phyloP scores from a whole-genome alignment of 2,113 vertebrate genomes.

The Seriola quinqueradiata region DNA sequence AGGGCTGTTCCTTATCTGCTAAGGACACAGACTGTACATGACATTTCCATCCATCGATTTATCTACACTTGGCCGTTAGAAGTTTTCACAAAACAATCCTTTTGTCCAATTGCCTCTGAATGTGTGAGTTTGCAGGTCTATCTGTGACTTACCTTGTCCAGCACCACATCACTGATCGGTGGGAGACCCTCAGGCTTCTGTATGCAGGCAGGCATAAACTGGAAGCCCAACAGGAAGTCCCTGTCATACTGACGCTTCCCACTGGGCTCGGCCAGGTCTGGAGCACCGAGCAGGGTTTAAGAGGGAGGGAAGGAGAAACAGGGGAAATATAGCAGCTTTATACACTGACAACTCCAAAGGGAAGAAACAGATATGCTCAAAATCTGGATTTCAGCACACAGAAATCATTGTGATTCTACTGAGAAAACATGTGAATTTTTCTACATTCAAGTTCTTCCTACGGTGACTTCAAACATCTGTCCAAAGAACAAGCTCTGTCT shows the following conservation, averaged over 20 bases:
- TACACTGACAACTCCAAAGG: neutral
- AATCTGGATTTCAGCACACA: neutral
- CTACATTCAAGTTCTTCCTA: neutral
- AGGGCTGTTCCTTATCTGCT: neutral
- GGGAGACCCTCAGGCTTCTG: slow-evolving; percentile 96
- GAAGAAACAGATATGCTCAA: neutral
- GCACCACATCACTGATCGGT: slow-evolving; percentile 96
- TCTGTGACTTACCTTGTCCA: slow-evolving; percentile 91
- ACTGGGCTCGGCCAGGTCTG: slow-evolving; percentile 83
- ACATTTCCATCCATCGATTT: neutral
- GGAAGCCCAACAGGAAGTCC: slow-evolving; percentile 93
- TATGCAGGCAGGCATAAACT: slow-evolving; percentile 94
- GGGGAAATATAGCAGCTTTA: neutral
- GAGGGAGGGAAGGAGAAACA: neutral
- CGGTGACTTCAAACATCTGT: neutral
- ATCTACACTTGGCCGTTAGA: neutral
- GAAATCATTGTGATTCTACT: neutral
- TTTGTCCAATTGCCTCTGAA: neutral
- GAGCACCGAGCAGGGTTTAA: neutral
- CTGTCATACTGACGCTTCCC: slow-evolving; percentile 95
- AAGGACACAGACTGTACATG: neutral
- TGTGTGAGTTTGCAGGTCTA: neutral
- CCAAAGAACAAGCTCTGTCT: neutral
- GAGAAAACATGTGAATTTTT: neutral
- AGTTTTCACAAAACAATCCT: neutral